Percentiles rank a stretch among this genome's conserved stretches.
These are phyloP conservation scores for Platerodrilus igneus DNA, from an alignment of 2,888 invertebrate species.

Conservation along the genomic window DNA sequence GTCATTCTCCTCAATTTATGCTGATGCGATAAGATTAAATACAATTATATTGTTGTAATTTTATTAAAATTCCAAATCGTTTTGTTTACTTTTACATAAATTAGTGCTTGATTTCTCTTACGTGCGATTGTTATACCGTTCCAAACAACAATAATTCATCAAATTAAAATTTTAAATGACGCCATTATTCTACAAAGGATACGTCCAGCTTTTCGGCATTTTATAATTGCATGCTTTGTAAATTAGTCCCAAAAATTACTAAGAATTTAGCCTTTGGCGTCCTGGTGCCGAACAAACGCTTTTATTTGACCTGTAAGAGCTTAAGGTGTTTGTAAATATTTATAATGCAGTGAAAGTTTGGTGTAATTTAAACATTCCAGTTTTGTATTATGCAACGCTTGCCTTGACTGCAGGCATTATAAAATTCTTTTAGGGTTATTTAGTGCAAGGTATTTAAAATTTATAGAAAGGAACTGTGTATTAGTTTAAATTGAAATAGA, in stretches of 20 bases:
- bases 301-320: neutral
- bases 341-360: conserved; percentile 7
- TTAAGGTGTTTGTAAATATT: conserved; percentile 1
- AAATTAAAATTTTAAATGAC: too few species aligned
- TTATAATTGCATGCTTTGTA: conserved; percentile 13
- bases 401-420: neutral
- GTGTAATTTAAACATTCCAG: conserved; percentile 7
- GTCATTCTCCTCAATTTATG: conserved; percentile 8
- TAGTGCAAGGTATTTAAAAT: too few species aligned
- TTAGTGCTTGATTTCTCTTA: conserved; percentile 9
- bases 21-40: conserved; percentile 10
- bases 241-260: conserved; percentile 11
- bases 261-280: conserved; percentile 4
- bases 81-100: conserved; percentile 11
- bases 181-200: too few species aligned
- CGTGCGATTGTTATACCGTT: too few species aligned
- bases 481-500: too few species aligned
- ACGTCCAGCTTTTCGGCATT: conserved; percentile 11
- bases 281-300: conserved; percentile 1
- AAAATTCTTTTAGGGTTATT: conserved; percentile 3
- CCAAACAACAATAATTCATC: too few species aligned
- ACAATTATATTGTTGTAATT: conserved; percentile 14
- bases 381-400: conserved; percentile 6
- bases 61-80: conserved; percentile 13
- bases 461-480: too few species aligned